Evolutionary conservation across 2,113 vertebrate species (phyloP).

Genomic region (Rhizomys pruinosus): DNA sequence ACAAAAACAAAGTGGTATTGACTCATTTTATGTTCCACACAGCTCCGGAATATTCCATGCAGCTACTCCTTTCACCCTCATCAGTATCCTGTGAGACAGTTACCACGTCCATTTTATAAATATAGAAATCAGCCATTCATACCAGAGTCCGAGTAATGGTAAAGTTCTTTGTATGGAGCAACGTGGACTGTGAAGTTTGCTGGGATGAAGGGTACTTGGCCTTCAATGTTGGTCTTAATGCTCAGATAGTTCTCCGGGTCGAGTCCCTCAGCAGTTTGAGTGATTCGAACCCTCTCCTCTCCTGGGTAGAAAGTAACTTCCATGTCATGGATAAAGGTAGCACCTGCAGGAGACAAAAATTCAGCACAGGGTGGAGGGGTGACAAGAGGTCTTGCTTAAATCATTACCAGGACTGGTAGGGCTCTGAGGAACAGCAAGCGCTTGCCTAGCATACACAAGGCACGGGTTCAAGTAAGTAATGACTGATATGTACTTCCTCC

Average conservation of each 20-base stretch:
- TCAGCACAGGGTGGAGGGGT: neutral
- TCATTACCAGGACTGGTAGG: neutral
- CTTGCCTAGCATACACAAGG: neutral
- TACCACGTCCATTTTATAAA: neutral
- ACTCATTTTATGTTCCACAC: neutral
- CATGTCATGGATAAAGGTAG: constrained; percentile 91
- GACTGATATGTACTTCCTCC: neutral
- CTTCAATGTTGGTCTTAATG: constrained; percentile 90
- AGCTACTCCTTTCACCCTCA: neutral
- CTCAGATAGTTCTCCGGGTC: constrained; percentile 93
- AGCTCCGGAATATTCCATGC: neutral
- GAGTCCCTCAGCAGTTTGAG: constrained; percentile 91
- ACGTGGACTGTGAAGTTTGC: constrained; percentile 88
- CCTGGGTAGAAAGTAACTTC: constrained; percentile 93
- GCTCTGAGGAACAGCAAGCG: neutral
- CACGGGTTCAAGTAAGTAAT: neutral
- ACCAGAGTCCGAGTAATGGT: constrained; percentile 94
- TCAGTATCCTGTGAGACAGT: neutral
- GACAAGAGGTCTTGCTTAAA: neutral
- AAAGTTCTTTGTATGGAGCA: constrained; percentile 92
- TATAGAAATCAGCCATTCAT: constrained; percentile 21
- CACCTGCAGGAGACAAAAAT: constrained; percentile 85
- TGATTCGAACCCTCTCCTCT: constrained; percentile 89
- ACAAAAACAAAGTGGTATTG: neutral
- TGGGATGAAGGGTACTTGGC: constrained; percentile 90